Conservation (phyloP, 2,888 invertebrate genomes). For the Fragum fragum region DNA sequence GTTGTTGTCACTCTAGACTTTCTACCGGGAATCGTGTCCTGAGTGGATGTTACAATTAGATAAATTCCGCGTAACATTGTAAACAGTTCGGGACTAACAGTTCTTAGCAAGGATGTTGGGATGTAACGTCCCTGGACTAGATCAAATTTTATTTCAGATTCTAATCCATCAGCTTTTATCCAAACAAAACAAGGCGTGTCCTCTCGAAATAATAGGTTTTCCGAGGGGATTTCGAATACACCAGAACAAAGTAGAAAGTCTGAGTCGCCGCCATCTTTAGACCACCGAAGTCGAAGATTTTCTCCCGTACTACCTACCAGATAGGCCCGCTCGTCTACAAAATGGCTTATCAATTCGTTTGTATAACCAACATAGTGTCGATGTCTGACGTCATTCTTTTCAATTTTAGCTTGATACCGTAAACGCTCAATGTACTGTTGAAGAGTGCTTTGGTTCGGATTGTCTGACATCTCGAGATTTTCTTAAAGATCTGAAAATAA, state of each 20-base stretch:
- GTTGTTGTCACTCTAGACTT: slow-evolving; percentile 37
- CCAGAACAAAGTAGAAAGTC: slow-evolving; percentile 65
- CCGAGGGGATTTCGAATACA: slow-evolving; percentile 53
- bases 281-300: slow-evolving; percentile 51
- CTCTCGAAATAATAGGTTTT: slow-evolving; percentile 41
- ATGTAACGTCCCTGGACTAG: slow-evolving; percentile 36
- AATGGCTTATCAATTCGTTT: slow-evolving; percentile 46
- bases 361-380: slow-evolving; percentile 40
- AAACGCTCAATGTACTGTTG: slow-evolving; percentile 23
- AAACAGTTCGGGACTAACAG: slow-evolving; percentile 49
- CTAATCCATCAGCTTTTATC: slow-evolving; percentile 39
- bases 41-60: slow-evolving; percentile 26
- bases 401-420: slow-evolving; percentile 35
- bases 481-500: no score
- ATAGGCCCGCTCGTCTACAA: slow-evolving; percentile 48
- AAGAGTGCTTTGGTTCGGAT: not conserved
- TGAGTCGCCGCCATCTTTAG: slow-evolving; percentile 62
- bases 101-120: slow-evolving; percentile 40
- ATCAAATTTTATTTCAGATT: slow-evolving; percentile 13
- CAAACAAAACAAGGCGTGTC: slow-evolving; percentile 65
- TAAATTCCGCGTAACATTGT: slow-evolving; percentile 50
- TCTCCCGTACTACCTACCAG: slow-evolving; percentile 67
- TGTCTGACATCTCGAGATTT: slow-evolving; percentile 3
- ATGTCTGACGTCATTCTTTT: slow-evolving; percentile 44
- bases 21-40: slow-evolving; percentile 42